Evolutionary conservation across 2,797 vertebrate species (phyloP).

Genomic region (Pseudotriccus pelzelni): DNA sequence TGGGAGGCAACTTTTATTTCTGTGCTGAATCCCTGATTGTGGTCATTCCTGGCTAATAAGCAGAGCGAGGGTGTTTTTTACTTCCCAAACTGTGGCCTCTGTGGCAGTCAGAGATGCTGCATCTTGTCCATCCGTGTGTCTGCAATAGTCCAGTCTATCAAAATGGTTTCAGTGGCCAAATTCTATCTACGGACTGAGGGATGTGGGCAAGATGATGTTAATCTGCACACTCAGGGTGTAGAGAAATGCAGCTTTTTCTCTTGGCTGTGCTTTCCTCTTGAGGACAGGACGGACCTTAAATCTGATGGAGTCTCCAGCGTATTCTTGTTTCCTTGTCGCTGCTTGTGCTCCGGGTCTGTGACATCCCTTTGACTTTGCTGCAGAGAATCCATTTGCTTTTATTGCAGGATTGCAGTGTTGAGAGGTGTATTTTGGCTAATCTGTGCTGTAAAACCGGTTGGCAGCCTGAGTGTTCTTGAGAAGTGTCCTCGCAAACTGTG

Average conservation of each 20-base stretch:
- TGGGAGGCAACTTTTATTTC: neutral
- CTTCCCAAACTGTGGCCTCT: neutral
- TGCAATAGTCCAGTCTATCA: neutral
- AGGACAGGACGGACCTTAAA: neutral
- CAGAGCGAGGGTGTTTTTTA: neutral
- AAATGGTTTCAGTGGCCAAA: neutral
- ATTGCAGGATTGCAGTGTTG: neutral
- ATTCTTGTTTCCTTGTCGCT: neutral
- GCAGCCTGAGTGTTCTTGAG: neutral
- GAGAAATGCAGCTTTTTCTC: neutral
- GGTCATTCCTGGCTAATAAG: neutral
- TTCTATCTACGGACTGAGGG: neutral
- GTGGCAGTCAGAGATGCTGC: neutral
- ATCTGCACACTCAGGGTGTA: neutral
- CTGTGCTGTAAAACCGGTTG: neutral
- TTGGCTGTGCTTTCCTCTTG: neutral
- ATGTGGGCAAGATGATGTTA: neutral
- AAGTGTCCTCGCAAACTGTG: neutral
- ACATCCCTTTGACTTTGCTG: conserved; percentile 20
- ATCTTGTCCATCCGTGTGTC: neutral
- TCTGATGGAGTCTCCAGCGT: neutral
- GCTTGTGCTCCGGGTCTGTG: neutral
- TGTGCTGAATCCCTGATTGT: neutral
- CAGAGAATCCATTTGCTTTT: neutral
- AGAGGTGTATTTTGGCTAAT: neutral